phyloP scores from a whole-genome alignment of 2,113 vertebrate genomes.

The Bucco capensis region DNA sequence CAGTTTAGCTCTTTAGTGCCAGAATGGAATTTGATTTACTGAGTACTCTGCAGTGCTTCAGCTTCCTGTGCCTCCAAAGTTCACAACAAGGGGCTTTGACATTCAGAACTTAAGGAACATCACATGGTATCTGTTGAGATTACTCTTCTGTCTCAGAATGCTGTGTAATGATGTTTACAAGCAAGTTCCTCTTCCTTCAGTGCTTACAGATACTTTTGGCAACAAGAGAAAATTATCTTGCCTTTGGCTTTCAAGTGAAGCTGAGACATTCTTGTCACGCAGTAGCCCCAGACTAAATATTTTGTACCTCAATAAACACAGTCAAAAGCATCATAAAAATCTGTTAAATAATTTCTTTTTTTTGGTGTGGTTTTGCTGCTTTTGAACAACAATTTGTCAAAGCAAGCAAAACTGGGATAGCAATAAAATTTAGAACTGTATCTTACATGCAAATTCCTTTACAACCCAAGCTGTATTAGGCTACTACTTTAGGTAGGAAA shows the following conservation, averaged over 20 bases:
- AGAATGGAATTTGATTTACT: neutral
- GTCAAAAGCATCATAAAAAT: neutral
- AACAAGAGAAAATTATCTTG: neutral
- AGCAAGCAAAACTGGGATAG: neutral
- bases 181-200: neutral
- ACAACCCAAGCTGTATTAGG: neutral
- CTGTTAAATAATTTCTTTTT: neutral
- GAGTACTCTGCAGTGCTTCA: neutral
- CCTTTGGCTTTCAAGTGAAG: neutral
- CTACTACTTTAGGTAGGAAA: neutral
- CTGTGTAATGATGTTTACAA: neutral
- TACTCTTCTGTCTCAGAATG: neutral
- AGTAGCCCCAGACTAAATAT: neutral
- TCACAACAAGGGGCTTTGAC: neutral
- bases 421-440: neutral
- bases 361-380: neutral
- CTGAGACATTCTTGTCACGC: neutral
- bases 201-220: neutral
- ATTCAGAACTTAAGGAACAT: neutral
- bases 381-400: neutral
- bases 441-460: neutral
- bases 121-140: neutral
- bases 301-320: neutral
- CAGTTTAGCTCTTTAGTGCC: neutral
- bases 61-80: neutral